Evolutionary conservation across 1,140 invertebrate genomes (phyloP), one percentile per base, ranked within the genome.

Genomic region (Periplaneta americana): DNA sequence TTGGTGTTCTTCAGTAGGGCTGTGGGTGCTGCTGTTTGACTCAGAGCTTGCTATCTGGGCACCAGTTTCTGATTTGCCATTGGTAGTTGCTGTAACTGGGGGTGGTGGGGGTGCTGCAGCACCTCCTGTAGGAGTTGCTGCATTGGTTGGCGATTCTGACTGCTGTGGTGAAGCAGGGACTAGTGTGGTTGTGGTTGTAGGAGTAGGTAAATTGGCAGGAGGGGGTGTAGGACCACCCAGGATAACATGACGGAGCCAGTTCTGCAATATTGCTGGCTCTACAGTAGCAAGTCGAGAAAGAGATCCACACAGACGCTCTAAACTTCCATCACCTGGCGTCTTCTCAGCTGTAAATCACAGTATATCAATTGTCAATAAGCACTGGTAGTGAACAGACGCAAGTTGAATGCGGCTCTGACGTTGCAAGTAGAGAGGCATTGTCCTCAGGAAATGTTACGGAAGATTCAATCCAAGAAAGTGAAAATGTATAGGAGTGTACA

Each of bases 161-260:
- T 33, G 18, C 4, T 34, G 18, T 34, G 57, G 32, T 2, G 33
- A 31, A n/a, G 76, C 36, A 36, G 76, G 33, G n/a, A 15, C 34
- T 35, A 36, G 34, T n/a, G n/a, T 36, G 15, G 77, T 34, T 78
- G 76, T 34, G 75, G 85, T 79, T 37, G 80, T 36, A 1, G 80
- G 80, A 28, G 80, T 80, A 28, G 66, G 28, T 11, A 75, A 32
- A 37, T 34, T 88, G 5, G 88, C 86, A 18, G 85, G 84, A 81
- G 88, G 89, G 5, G 88, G 86, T 0, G 89, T 85, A 33, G 87
- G 81, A 79, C 84, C 88, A 1, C 93, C 93, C 32, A 94, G 88
- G 80, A 94, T 92, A 4, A 94, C 91, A 84, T 94, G 93, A 57
- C 90, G 88, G 13, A 96, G 87, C 94, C 95, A 95, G 0, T 88